Evolutionary conservation across 1,140 invertebrate genomes (phyloP), one percentile per base, ranked within the genome.

Genomic region (Zaprionus lachaisei): DNA sequence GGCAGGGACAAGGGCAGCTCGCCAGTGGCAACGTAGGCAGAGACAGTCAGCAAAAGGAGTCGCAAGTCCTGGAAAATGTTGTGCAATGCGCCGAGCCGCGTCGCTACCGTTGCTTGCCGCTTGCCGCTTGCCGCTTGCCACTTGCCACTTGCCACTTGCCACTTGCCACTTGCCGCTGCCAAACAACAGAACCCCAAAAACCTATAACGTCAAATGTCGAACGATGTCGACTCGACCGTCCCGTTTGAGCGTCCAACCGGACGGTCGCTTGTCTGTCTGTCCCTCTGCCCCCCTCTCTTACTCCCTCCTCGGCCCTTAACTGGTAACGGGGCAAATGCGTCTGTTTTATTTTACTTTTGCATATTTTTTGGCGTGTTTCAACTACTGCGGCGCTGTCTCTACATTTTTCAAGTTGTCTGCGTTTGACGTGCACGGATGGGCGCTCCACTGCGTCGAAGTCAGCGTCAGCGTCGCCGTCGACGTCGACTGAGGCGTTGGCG

Each of bases 271-370:
- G 41, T n/a, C 44, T 7, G 20, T 22, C 31, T 17, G 56, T 60
- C 22, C 14, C 28, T 17, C 31, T 5, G 24, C 38, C 54, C 12
- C 17, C n/a, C 62, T 67, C 61, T 56, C 54, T 28, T 2, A 28
- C 7, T 31, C 58, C 47, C 28, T 62, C 54, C 26, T 34, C 4
- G 28, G 44, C 24, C 20, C 24, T 34, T 11, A 4, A 20, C 67
- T 77, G 69, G 75, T 80, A 75, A 54, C 61, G 72, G 65, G 68
- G 76, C 78, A 83, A 87, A 83, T 89, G 83, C 84, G 81, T 89
- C 85, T 90, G 86, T 90, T 90, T 90, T 90, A 90, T 90, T 90
- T 90, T 90, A 85, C 85, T 91, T 89, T 90, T 91, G 85, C 85
- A 90, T 90, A 90, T 90, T 90, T 90, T 90, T 90, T 90, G 86